phyloP scores from a whole-genome alignment of 35 echinoderm and acorn worm genomes.

The Lytechinus pictus region DNA sequence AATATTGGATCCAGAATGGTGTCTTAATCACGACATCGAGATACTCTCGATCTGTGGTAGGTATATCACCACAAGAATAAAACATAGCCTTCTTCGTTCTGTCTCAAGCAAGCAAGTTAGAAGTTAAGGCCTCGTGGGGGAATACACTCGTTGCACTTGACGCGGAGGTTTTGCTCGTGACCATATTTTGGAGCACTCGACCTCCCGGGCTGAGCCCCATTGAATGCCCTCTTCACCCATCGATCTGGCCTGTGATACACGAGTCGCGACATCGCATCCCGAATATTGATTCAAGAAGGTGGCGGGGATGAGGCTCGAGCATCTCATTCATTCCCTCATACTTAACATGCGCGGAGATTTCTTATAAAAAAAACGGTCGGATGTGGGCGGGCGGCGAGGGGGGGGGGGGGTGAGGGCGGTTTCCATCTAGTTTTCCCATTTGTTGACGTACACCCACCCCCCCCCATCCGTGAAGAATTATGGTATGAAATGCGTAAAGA shows the following conservation, averaged over 20 bases:
- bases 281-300: conserved; percentile 7
- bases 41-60: too few relatives aligned
- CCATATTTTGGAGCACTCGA: conserved; percentile 35
- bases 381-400: too few relatives aligned
- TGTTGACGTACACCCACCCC: neutral
- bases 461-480: neutral
- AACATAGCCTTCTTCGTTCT: neutral
- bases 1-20: too few relatives aligned
- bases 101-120: neutral
- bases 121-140: neutral
- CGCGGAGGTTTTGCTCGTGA: neutral
- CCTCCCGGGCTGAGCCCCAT: conserved; percentile 18
- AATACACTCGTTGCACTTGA: neutral
- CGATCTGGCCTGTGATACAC: conserved; percentile 14
- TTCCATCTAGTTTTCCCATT: neutral
- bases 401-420: neutral
- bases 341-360: too few relatives aligned
- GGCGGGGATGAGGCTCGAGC: neutral
- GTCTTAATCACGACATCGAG: too few relatives aligned
- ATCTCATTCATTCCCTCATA: neutral
- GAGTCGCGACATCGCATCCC: neutral
- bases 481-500: too few relatives aligned
- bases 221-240: neutral
- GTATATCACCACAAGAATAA: too few relatives aligned
- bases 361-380: too few relatives aligned